Percentiles rank a stretch among this genome's conserved stretches.
Conservation (phyloP, 37 sponge, comb jelly and placozoan genomes). For the Chondrosia reniformis region DNA sequence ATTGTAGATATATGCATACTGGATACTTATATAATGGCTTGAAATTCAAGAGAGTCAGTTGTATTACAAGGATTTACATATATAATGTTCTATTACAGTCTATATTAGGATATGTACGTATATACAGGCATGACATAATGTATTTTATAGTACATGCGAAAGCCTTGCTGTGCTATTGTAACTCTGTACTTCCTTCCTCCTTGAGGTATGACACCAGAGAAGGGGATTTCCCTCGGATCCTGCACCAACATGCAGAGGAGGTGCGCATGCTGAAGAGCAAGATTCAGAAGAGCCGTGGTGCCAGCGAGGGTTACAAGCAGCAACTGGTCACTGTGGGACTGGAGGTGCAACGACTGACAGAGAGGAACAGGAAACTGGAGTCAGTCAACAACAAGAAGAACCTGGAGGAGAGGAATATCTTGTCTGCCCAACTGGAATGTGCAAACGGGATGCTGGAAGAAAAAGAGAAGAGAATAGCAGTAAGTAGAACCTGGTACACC, state of each 20-base stretch:
- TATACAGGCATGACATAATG: no score
- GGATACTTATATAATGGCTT: no score
- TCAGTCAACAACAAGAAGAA: conserved; percentile 15
- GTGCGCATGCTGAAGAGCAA: conserved; percentile 25
- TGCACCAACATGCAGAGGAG: conserved; percentile 47
- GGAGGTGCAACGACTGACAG: conserved; percentile 22
- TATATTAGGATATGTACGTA: no score
- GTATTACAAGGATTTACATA: no score
- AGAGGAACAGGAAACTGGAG: conserved; percentile 43
- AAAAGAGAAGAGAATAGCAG: conserved; percentile 32
- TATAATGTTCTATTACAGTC: no score
- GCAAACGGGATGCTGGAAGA: conserved; percentile 5
- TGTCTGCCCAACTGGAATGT: conserved; percentile 29
- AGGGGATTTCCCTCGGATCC: conserved; percentile 60
- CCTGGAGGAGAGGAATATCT: conserved; percentile 38
- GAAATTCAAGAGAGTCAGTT: no score
- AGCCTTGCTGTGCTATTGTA: no score
- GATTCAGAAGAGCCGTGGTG: conserved; percentile 37
- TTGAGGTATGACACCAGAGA: conserved; percentile 29
- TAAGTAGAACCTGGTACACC: no score
- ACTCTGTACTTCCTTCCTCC: no score
- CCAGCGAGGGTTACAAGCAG: neutral
- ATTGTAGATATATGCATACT: no score
- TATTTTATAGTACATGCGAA: no score
- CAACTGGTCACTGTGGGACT: conserved; percentile 11